phyloP scores from a whole-genome alignment of 2,888 invertebrate genomes.

The Eutolmus rufibarbis region DNA sequence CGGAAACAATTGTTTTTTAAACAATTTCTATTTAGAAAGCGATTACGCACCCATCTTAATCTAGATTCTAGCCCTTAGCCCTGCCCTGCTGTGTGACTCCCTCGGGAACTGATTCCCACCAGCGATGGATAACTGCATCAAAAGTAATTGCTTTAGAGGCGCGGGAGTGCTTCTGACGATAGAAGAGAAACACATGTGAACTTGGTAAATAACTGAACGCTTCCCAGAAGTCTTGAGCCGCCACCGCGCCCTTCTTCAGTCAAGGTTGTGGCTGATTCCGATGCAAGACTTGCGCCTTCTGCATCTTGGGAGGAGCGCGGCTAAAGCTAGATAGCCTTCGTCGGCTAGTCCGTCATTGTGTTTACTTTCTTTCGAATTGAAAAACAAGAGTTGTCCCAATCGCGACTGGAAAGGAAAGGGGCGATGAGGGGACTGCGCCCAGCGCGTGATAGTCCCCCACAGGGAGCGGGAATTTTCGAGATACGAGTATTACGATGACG shows the following conservation, averaged over 20 bases:
- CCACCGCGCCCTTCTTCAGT: neutral
- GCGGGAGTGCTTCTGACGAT: neutral
- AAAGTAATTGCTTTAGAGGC: neutral
- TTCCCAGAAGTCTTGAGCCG: neutral
- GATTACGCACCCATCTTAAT: neutral
- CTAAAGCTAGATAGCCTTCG: neutral
- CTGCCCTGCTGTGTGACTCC: neutral
- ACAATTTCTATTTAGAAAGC: neutral
- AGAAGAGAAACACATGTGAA: neutral
- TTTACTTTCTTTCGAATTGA: slow-evolving; percentile 20
- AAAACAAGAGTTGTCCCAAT: neutral
- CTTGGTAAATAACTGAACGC: neutral
- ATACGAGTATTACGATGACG: neutral
- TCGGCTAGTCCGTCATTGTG: neutral
- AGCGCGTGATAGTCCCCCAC: neutral
- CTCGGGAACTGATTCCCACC: neutral
- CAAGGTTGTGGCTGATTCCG: neutral
- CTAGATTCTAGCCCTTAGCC: neutral
- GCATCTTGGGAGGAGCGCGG: neutral
- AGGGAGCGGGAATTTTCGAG: neutral
- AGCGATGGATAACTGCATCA: neutral
- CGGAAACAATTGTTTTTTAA: neutral
- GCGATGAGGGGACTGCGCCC: neutral
- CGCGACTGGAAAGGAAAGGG: neutral
- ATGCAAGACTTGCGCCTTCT: slow-evolving; percentile 3